Conservation (phyloP, 2,113 vertebrate genomes). For the Pygoscelis adeliae region DNA sequence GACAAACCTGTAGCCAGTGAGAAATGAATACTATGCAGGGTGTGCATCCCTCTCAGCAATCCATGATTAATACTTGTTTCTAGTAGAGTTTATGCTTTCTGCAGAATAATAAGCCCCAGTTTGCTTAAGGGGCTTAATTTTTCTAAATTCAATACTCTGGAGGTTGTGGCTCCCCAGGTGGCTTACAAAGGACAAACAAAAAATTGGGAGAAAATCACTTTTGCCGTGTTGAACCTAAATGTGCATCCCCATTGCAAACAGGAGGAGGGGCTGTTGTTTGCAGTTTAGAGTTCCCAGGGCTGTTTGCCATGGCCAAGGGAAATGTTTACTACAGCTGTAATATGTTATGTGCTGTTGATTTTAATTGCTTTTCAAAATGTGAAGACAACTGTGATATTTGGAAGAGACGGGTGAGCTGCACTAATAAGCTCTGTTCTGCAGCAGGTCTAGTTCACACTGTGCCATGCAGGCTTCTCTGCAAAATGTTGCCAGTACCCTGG, state of each 20-base stretch:
- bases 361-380: slow-evolving; percentile 57
- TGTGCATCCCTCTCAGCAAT: neutral
- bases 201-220: neutral
- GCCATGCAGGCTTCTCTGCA: neutral
- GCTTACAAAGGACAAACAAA: neutral
- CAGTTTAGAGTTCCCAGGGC: neutral
- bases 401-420: neutral
- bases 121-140: neutral
- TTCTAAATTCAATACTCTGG: neutral
- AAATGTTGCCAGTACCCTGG: neutral
- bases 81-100: neutral
- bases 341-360: neutral
- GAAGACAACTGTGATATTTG: slow-evolving; percentile 27
- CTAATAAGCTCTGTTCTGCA: neutral
- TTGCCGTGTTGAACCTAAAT: neutral
- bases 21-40: slow-evolving; percentile 1
- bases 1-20: slow-evolving; percentile 30
- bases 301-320: neutral
- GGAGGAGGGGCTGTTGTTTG: slow-evolving; percentile 57
- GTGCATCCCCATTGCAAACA: neutral
- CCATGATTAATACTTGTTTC: neutral
- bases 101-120: neutral
- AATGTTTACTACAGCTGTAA: slow-evolving; percentile 32
- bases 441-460: neutral
- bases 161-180: neutral